Evolutionary conservation across 2,888 invertebrate genomes (phyloP).

Genomic region (Pegoplata infirma): DNA sequence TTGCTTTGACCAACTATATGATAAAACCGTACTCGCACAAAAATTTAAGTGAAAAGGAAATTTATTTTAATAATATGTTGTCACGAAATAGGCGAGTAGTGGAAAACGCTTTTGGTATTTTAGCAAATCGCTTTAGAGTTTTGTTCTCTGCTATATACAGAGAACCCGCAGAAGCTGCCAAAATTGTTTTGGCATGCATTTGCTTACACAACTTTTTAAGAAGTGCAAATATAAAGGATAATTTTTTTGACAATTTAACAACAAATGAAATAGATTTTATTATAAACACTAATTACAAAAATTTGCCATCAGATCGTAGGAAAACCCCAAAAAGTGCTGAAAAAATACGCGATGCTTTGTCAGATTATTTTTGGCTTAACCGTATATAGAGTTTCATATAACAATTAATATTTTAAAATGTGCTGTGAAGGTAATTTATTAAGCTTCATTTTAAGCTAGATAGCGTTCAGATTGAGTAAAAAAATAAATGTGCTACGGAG

Average conservation of each 20-base stretch:
- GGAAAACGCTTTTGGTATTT: conserved; percentile 31
- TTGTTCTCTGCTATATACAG: conserved; percentile 21
- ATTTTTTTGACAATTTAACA: conserved; percentile 11
- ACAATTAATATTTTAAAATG: no score
- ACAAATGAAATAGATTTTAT: neutral
- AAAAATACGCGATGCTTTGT: no score
- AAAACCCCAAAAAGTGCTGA: conserved; percentile 11
- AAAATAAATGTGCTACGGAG: no score
- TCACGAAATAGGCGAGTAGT: conserved; percentile 34
- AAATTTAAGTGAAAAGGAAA: conserved; percentile 12
- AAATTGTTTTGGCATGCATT: conserved; percentile 19
- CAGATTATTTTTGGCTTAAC: no score
- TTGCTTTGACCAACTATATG: conserved; percentile 15
- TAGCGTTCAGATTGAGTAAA: no score
- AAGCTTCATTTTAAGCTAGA: no score
- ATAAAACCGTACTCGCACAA: conserved; percentile 21
- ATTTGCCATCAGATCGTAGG: conserved; percentile 2
- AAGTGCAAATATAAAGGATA: neutral
- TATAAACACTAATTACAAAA: neutral
- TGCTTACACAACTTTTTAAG: conserved; percentile 30
- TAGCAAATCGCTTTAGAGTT: conserved; percentile 24
- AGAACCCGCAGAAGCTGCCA: conserved; percentile 20
- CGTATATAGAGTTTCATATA: no score
- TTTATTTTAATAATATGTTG: conserved; percentile 26
- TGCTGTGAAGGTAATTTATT: no score